phyloP scores from a whole-genome alignment of 1,140 invertebrate species.

The Drosophila quadrilineata region DNA sequence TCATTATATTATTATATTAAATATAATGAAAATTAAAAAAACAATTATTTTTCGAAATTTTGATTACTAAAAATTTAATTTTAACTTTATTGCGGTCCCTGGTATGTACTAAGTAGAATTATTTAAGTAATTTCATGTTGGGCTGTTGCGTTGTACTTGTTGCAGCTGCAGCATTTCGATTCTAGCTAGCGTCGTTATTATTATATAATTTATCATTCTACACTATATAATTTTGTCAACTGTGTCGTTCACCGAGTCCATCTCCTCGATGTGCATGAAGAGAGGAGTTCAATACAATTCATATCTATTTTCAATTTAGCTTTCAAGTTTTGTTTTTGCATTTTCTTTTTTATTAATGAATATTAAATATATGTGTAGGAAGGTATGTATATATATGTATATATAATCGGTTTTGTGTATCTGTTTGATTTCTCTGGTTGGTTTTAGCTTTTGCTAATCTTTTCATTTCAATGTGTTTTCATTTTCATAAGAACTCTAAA shows the following conservation, averaged over 20 bases:
- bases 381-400: constrained; percentile 34
- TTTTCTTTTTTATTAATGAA: constrained; percentile 71
- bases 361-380: constrained; percentile 57
- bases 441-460: constrained; percentile 59
- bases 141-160: constrained; percentile 5
- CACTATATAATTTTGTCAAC: too few species aligned
- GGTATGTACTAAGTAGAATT: constrained; percentile 23
- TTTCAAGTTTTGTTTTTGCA: constrained; percentile 51
- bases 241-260: too few species aligned
- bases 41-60: too few species aligned
- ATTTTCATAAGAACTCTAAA: constrained; percentile 65
- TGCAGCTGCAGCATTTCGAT: background rate
- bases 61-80: too few species aligned
- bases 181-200: background rate
- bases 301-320: too few species aligned
- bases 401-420: constrained; percentile 35
- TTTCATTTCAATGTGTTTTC: constrained; percentile 63
- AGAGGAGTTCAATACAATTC: too few species aligned
- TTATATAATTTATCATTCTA: constrained; percentile 8
- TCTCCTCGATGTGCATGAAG: too few species aligned
- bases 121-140: constrained; percentile 49
- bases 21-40: too few species aligned
- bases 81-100: too few species aligned
- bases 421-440: too few species aligned
- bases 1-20: too few species aligned